Evolutionary conservation across 2,797 vertebrate genomes (phyloP).

Genomic region (Pteronotus mesoamericanus): DNA sequence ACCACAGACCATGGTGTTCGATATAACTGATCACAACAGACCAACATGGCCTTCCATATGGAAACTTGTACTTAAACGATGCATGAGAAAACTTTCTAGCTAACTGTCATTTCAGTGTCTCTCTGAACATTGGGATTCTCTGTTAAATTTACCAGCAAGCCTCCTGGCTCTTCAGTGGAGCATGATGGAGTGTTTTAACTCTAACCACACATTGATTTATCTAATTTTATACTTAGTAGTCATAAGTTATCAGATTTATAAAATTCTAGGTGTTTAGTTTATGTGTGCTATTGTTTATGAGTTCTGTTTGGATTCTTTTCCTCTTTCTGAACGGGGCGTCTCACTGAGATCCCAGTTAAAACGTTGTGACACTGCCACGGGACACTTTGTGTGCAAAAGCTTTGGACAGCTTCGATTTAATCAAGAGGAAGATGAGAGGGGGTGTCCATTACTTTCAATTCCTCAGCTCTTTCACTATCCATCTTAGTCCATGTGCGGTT

Average conservation of each 20-base stretch:
- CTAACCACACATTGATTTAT: slow-evolving; percentile 67
- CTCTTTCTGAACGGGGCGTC: slow-evolving; percentile 72
- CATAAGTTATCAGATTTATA: slow-evolving; percentile 66
- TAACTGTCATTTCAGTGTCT: slow-evolving; percentile 49
- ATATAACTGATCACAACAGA: slow-evolving; percentile 76
- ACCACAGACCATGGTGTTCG: slow-evolving; percentile 75
- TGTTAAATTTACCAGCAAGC: slow-evolving; percentile 54
- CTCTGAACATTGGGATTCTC: not conserved
- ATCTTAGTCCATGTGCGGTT: slow-evolving; percentile 86
- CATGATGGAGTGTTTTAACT: slow-evolving; percentile 60
- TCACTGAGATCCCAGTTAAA: slow-evolving; percentile 83
- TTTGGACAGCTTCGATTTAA: slow-evolving; percentile 90
- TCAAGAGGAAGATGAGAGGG: slow-evolving; percentile 86
- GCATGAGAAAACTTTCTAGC: slow-evolving; percentile 53
- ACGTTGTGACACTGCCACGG: slow-evolving; percentile 82
- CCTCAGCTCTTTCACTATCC: slow-evolving; percentile 83
- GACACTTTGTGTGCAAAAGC: slow-evolving; percentile 76
- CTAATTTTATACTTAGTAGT: slow-evolving; percentile 63
- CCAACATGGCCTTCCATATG: slow-evolving; percentile 67
- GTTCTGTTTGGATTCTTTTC: slow-evolving; percentile 67
- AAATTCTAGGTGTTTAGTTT: slow-evolving; percentile 69
- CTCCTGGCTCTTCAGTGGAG: not conserved
- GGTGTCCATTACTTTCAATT: slow-evolving; percentile 83
- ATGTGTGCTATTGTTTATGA: slow-evolving; percentile 56
- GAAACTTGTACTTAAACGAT: slow-evolving; percentile 63